Evolutionary conservation across 2,797 vertebrate species (phyloP).

Genomic region (Hydrophis major): DNA sequence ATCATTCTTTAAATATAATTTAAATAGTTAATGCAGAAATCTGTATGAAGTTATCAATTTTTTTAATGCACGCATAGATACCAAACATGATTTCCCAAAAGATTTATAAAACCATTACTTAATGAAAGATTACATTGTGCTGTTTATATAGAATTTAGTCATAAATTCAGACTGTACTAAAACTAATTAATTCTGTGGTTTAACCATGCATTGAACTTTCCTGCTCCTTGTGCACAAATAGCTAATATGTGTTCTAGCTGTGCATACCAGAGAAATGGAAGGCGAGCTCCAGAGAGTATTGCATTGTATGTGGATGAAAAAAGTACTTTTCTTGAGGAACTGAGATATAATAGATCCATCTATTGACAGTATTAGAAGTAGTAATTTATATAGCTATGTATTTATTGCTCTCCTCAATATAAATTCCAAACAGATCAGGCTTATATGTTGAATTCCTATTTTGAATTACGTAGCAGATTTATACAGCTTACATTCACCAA

Average conservation of each 20-base stretch:
- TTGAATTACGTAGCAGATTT: neutral
- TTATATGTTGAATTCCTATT: neutral
- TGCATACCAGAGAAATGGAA: slow-evolving; percentile 45
- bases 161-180: slow-evolving; percentile 56
- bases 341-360: slow-evolving; percentile 35
- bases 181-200: slow-evolving; percentile 52
- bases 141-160: slow-evolving; percentile 49
- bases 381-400: slow-evolving; percentile 12
- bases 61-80: slow-evolving; percentile 44
- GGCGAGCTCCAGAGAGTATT: slow-evolving; percentile 39
- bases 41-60: slow-evolving; percentile 32
- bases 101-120: slow-evolving; percentile 48
- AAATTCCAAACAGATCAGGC: slow-evolving; percentile 17
- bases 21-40: slow-evolving; percentile 14
- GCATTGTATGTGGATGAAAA: slow-evolving; percentile 14
- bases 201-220: slow-evolving; percentile 52
- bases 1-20: slow-evolving; percentile 48
- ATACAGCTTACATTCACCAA: too few species aligned
- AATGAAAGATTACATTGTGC: slow-evolving; percentile 46
- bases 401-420: slow-evolving; percentile 40
- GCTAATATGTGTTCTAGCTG: slow-evolving; percentile 17
- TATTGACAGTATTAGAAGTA: slow-evolving; percentile 31
- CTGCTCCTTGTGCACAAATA: slow-evolving; percentile 37
- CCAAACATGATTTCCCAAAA: slow-evolving; percentile 45
- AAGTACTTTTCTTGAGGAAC: slow-evolving; percentile 33